Evolutionary conservation across 2,888 invertebrate genomes (phyloP).

Genomic region (Alviniconcha strummeri): DNA sequence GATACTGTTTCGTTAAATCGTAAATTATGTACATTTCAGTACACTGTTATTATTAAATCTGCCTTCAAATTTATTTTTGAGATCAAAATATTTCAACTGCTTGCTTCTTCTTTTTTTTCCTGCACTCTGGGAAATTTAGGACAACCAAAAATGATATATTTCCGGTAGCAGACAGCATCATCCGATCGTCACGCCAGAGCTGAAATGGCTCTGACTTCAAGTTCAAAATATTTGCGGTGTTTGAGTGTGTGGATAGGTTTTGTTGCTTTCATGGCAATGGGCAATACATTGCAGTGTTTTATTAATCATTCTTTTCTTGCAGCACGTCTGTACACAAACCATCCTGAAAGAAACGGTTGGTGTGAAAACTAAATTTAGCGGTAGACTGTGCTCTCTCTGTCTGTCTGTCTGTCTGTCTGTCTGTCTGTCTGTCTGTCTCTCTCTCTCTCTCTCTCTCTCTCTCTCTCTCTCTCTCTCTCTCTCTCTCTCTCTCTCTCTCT

Average conservation of each 20-base stretch:
- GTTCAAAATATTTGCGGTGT: constrained; percentile 39
- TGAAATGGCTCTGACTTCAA: constrained; percentile 18
- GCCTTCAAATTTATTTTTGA: no score
- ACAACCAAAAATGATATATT: not conserved
- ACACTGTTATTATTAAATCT: no score
- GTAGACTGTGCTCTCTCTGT: not conserved
- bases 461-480: not conserved
- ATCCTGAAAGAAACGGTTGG: constrained; percentile 45
- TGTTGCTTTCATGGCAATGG: constrained; percentile 63
- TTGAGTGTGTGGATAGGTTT: constrained; percentile 65
- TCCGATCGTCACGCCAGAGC: not conserved
- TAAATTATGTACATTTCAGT: no score
- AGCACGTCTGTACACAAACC: constrained; percentile 55
- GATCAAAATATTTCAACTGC: no score
- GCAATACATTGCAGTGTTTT: constrained; percentile 65
- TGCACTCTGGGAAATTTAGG: not conserved
- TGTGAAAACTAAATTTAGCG: no score
- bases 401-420: not conserved
- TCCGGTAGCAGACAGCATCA: constrained; percentile 8
- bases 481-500: no score
- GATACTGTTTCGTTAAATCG: not conserved
- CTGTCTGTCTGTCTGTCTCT: not conserved
- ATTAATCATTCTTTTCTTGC: constrained; percentile 50
- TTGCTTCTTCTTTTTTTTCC: no score
- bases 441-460: not conserved